These are phyloP conservation scores for Pogonocichla stellata DNA, from an alignment of 2,113 vertebrate species.

Conservation along the genomic window DNA sequence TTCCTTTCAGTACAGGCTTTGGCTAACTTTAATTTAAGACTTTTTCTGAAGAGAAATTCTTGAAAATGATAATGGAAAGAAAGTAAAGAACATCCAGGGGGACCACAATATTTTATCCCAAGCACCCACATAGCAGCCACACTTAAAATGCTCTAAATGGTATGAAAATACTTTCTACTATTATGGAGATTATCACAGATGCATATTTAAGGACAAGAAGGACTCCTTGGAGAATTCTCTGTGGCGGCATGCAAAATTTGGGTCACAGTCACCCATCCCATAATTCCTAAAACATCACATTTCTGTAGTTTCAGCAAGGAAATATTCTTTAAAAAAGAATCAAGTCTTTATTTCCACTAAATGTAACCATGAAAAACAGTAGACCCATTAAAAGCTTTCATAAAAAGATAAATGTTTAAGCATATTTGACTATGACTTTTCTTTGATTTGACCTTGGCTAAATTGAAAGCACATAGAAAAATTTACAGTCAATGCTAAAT, in stretches of 20 bases:
- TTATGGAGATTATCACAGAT: not conserved
- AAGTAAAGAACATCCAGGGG: not conserved
- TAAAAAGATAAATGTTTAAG: not conserved
- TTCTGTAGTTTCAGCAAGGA: not conserved
- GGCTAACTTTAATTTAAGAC: not conserved
- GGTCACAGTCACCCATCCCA: not conserved
- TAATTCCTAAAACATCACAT: not conserved
- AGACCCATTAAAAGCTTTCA: not conserved
- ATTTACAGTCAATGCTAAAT: not conserved
- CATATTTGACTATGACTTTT: not conserved
- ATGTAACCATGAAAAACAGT: not conserved
- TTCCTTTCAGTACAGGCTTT: not conserved
- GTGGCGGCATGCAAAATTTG: not conserved
- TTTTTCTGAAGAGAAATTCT: slow-evolving; percentile 20
- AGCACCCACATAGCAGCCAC: not conserved
- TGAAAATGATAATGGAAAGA: not conserved
- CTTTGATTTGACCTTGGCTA: slow-evolving; percentile 44
- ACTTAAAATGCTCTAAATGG: not conserved
- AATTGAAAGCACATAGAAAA: slow-evolving; percentile 1
- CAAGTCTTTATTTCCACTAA: not conserved
- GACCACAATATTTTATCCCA: not conserved
- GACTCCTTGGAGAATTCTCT: not conserved
- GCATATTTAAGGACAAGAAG: not conserved
- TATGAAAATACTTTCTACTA: not conserved
- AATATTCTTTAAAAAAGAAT: not conserved